Percentiles rank a stretch among this genome's conserved stretches.
phyloP scores from a whole-genome alignment of 2,888 invertebrate genomes.

The Cyaniris semiargus region DNA sequence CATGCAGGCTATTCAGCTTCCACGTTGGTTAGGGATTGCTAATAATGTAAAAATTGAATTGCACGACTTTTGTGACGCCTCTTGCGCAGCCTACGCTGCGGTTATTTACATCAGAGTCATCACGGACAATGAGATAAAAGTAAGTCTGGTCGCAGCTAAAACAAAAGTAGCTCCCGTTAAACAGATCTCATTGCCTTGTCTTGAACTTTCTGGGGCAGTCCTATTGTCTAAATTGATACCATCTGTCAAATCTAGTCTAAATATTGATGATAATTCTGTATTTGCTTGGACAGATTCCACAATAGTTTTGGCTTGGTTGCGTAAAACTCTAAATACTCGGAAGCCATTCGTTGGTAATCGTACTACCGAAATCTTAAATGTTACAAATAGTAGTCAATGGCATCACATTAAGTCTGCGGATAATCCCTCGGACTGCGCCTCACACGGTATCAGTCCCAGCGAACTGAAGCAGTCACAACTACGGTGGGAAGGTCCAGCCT shows the following conservation, averaged over 20 bases:
- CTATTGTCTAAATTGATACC: neutral
- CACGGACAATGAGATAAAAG: too few relatives aligned
- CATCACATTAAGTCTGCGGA: slow-evolving; percentile 19
- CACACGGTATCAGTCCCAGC: neutral
- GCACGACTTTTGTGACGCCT: neutral
- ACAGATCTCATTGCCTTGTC: slow-evolving; percentile 5
- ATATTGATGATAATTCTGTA: neutral
- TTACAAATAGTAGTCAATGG: slow-evolving; percentile 21
- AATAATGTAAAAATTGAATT: neutral
- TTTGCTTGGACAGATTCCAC: slow-evolving; percentile 16
- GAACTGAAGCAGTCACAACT: neutral
- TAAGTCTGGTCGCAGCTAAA: neutral
- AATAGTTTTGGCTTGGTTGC: slow-evolving; percentile 19
- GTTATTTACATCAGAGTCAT: neutral
- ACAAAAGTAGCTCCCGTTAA: slow-evolving; percentile 15
- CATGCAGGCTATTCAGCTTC: too few relatives aligned
- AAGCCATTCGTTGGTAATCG: slow-evolving; percentile 27
- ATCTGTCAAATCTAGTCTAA: neutral
- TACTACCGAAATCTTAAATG: slow-evolving; percentile 18
- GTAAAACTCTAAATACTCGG: slow-evolving; percentile 23
- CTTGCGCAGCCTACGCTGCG: neutral
- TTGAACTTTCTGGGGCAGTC: slow-evolving; percentile 11
- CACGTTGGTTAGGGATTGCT: too few relatives aligned
- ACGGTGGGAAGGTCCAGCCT: slow-evolving; percentile 7
- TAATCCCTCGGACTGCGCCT: slow-evolving; percentile 15